phyloP scores from a whole-genome alignment of 2,113 vertebrate genomes.

The Nerophis ophidion region DNA sequence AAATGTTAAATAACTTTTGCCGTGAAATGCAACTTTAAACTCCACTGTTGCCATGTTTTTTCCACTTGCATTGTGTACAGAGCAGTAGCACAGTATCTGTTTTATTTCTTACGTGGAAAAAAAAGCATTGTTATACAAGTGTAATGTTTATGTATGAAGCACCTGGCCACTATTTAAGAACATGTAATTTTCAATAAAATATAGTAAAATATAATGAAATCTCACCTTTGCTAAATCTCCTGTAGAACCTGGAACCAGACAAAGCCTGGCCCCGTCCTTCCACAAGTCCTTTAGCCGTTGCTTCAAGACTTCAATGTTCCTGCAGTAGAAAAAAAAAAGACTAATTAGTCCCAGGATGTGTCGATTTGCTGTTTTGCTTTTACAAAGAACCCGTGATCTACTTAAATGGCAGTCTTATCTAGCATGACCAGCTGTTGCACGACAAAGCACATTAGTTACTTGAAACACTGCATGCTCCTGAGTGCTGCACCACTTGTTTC shows the following conservation, averaged over 20 bases:
- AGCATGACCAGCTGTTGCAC: background rate
- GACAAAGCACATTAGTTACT: background rate
- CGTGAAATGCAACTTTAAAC: too few relatives aligned
- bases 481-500: too few relatives aligned
- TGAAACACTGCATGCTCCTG: too few relatives aligned
- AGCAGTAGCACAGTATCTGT: too few relatives aligned
- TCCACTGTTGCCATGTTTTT: too few relatives aligned
- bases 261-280: constrained; percentile 81
- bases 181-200: background rate
- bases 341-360: background rate
- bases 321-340: constrained; percentile 45
- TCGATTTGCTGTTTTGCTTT: background rate
- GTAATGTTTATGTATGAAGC: too few relatives aligned
- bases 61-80: too few relatives aligned
- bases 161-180: too few relatives aligned
- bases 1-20: too few relatives aligned
- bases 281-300: constrained; percentile 84
- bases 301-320: constrained; percentile 86
- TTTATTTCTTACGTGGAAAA: too few relatives aligned
- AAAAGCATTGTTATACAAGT: too few relatives aligned
- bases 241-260: constrained; percentile 85
- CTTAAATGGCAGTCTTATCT: background rate
- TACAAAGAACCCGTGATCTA: background rate
- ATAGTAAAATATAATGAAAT: too few relatives aligned
- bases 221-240: constrained; percentile 91